Percentiles rank a stretch among this genome's conserved stretches.
These are phyloP conservation scores for Calliopsis andreniformis DNA, from an alignment of 1,140 invertebrate genomes.

Conservation along the genomic window DNA sequence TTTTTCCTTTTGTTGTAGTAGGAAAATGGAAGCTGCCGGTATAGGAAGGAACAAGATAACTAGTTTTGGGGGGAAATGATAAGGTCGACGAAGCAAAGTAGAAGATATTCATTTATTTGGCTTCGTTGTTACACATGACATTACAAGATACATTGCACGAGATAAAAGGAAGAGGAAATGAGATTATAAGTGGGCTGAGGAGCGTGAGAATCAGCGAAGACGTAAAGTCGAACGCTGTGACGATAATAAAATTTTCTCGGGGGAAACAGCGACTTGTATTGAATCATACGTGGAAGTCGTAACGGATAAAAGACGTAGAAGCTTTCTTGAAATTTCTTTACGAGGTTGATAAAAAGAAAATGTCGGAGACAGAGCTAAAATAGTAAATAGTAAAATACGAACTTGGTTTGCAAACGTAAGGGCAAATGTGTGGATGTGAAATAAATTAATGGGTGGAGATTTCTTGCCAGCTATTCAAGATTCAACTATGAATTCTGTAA, in stretches of 20 bases:
- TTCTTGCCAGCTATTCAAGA: too few species aligned
- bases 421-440: too few species aligned
- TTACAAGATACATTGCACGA: background rate
- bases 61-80: background rate
- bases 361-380: too few species aligned
- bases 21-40: background rate
- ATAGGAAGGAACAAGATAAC: background rate
- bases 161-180: background rate
- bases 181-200: background rate
- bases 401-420: too few species aligned
- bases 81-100: background rate
- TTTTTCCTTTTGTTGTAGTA: background rate
- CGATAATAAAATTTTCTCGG: background rate
- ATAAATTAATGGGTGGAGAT: too few species aligned
- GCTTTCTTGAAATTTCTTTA: background rate
- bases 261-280: background rate
- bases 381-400: background rate
- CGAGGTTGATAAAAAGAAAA: background rate
- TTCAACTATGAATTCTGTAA: too few species aligned
- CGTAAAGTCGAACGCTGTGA: background rate
- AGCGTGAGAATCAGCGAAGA: background rate
- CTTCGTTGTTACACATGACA: background rate
- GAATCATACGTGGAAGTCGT: background rate
- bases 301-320: background rate
- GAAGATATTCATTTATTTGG: background rate